These are phyloP conservation scores for Acinonyx jubatus DNA, from an alignment of 2,113 vertebrate species.

Conservation along the genomic window DNA sequence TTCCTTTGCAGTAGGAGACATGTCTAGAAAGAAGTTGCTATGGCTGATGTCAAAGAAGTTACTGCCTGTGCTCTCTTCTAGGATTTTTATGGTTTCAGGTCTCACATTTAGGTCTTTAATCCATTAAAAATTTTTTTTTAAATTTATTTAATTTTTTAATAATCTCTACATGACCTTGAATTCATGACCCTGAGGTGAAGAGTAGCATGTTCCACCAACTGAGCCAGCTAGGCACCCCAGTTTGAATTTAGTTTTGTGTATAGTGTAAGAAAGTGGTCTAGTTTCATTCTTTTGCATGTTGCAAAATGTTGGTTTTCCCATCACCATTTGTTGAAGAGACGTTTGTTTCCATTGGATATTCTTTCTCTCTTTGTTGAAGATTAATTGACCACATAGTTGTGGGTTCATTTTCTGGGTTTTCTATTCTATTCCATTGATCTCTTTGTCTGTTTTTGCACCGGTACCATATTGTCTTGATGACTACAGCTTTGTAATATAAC, in stretches of 20 bases:
- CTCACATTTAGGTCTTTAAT: background rate
- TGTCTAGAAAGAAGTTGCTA: background rate
- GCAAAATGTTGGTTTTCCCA: background rate
- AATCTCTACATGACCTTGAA: background rate
- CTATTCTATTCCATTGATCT: background rate
- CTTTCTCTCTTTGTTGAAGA: background rate
- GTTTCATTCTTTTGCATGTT: background rate
- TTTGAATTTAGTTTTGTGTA: background rate
- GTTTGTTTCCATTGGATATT: background rate
- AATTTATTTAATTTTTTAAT: background rate
- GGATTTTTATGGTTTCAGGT: background rate
- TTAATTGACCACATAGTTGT: background rate
- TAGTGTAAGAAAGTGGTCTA: background rate
- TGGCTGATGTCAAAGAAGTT: background rate
- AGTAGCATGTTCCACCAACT: background rate
- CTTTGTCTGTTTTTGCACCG: background rate
- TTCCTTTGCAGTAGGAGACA: background rate
- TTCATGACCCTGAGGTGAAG: background rate
- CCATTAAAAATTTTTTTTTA: background rate
- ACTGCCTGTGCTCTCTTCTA: background rate
- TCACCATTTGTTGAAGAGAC: background rate
- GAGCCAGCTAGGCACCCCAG: background rate
- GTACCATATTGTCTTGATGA: background rate
- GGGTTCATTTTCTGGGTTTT: background rate
- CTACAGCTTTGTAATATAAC: background rate